These are phyloP conservation scores for Philypnodon macrostomus DNA, from an alignment of 2,797 vertebrate genomes.

Conservation along the genomic window DNA sequence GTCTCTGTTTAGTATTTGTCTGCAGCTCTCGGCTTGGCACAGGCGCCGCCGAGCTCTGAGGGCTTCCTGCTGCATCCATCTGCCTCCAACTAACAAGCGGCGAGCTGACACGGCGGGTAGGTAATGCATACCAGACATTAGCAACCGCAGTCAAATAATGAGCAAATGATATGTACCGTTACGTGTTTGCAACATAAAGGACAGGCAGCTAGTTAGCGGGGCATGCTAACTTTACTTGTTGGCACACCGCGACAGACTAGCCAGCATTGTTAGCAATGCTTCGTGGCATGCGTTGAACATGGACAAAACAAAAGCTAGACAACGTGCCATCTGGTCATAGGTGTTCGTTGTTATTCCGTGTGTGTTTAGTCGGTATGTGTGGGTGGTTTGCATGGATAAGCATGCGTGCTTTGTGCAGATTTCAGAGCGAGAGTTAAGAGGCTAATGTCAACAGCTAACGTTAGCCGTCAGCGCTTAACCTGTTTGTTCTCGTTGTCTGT, in stretches of 20 bases:
- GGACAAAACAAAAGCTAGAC: neutral
- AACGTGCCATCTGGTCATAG: slow-evolving; percentile 15
- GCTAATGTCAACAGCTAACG: slow-evolving; percentile 65
- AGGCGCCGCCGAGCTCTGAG: slow-evolving; percentile 47
- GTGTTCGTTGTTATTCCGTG: accelerated
- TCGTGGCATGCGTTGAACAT: slow-evolving; percentile 16
- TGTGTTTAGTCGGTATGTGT: neutral
- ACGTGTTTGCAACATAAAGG: slow-evolving; percentile 6
- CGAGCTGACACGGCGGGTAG: slow-evolving; percentile 49
- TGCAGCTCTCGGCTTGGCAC: slow-evolving; percentile 54
- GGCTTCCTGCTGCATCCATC: slow-evolving; percentile 65
- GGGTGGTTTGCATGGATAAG: neutral
- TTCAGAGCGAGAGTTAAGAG: slow-evolving; percentile 16
- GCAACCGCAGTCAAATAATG: neutral
- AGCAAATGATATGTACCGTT: neutral
- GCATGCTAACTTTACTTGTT: slow-evolving; percentile 59
- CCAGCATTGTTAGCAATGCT: slow-evolving; percentile 38
- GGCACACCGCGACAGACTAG: slow-evolving; percentile 41
- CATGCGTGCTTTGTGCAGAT: slow-evolving; percentile 14
- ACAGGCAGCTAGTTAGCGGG: slow-evolving; percentile 42
- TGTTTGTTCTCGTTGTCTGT: slow-evolving; percentile 14
- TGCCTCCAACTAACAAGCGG: slow-evolving; percentile 22
- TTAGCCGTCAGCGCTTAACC: slow-evolving; percentile 39
- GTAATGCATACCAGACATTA: slow-evolving; percentile 16
- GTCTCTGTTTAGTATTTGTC: slow-evolving; percentile 39